These are phyloP conservation scores for Mimas tiliae DNA, from an alignment of 2,888 invertebrate species.

Conservation along the genomic window DNA sequence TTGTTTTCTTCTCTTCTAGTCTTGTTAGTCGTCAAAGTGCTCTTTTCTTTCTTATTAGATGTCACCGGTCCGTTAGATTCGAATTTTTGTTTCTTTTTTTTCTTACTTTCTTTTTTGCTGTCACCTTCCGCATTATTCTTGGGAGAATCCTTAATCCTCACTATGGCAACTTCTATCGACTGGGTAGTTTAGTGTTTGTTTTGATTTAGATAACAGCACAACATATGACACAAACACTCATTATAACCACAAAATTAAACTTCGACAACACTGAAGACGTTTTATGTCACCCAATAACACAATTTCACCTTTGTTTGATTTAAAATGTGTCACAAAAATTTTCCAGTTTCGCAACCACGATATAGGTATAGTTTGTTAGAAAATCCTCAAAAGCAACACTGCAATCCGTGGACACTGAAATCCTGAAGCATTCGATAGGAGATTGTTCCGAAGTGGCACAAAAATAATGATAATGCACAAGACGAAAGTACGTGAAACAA, in stretches of 20 bases:
- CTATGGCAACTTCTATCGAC: constrained; percentile 85
- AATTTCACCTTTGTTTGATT: constrained; percentile 23
- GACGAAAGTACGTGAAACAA: constrained; percentile 63
- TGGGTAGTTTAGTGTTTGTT: constrained; percentile 30
- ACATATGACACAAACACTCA: constrained; percentile 31
- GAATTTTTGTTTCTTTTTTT: constrained; percentile 86
- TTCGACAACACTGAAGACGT: background rate
- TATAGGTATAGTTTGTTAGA: constrained; percentile 32
- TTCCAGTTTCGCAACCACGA: constrained; percentile 37
- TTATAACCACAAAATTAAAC: constrained; percentile 3
- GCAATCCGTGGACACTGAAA: constrained; percentile 82
- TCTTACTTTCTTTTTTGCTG: constrained; percentile 86
- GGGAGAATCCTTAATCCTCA: constrained; percentile 87
- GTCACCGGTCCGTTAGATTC: constrained; percentile 81
- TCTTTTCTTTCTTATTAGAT: constrained; percentile 68
- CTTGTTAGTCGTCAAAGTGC: constrained; percentile 56
- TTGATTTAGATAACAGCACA: constrained; percentile 25
- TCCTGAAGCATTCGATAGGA: constrained; percentile 63
- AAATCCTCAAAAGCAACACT: constrained; percentile 68
- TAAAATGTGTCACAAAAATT: constrained; percentile 32
- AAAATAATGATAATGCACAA: constrained; percentile 61
- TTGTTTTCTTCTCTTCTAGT: constrained; percentile 66
- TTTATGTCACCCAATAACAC: constrained; percentile 11
- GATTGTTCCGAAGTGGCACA: constrained; percentile 53
- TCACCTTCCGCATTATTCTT: constrained; percentile 85